A percentile compares a stretch with the other conserved stretches of the same genome.
These are phyloP conservation scores for Machimus rusticus DNA, from an alignment of 2,888 invertebrate genomes.

Conservation along the genomic window DNA sequence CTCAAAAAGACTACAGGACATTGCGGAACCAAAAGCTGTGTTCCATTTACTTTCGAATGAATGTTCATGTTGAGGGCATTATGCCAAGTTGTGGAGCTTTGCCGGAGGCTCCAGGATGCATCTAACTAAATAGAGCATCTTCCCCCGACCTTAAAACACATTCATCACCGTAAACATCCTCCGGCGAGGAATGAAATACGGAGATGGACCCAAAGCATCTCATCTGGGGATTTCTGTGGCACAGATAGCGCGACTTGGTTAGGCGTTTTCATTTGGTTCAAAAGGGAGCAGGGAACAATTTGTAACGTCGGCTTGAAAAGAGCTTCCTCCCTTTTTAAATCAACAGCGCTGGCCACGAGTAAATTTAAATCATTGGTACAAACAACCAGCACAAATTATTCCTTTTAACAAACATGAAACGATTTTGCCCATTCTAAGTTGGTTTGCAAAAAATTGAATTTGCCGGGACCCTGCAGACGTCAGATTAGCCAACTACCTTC, in stretches of 20 bases:
- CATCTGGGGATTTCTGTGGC: neutral
- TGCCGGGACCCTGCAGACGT: neutral
- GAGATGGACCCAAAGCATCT: neutral
- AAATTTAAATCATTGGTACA: neutral
- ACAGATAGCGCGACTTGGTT: neutral
- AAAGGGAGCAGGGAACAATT: neutral
- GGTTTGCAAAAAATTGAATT: neutral
- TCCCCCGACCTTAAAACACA: neutral
- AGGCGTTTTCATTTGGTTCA: neutral
- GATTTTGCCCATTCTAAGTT: neutral
- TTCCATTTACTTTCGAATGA: neutral
- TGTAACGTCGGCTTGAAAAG: neutral
- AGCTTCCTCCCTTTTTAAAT: neutral
- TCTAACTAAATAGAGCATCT: neutral
- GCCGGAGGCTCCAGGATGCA: neutral
- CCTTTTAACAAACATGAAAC: neutral
- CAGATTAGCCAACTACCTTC: conserved; percentile 2
- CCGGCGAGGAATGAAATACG: neutral
- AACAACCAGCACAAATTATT: neutral
- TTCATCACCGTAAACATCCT: neutral
- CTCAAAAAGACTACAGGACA: neutral
- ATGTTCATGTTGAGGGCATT: conserved; percentile 1
- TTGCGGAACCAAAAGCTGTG: neutral
- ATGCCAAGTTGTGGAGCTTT: neutral
- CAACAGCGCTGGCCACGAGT: neutral